phyloP scores from a whole-genome alignment of 2,888 invertebrate genomes.

The Himalopsyche tibetana region DNA sequence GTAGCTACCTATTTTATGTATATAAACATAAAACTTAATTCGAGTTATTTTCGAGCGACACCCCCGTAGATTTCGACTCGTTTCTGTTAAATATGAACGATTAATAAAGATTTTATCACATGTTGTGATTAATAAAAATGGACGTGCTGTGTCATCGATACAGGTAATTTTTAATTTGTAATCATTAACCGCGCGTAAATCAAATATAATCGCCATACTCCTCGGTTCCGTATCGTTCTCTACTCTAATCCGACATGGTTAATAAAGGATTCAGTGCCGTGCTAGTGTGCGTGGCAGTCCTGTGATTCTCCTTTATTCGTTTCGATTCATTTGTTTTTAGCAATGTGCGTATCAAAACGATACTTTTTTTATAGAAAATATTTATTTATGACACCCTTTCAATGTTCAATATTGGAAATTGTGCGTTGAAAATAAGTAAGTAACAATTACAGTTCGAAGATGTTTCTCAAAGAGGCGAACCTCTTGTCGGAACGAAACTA shows the following conservation, averaged over 20 bases:
- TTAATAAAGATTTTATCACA: conserved; percentile 48
- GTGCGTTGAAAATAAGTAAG: too few species aligned
- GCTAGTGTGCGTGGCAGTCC: not conserved
- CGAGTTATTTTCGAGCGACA: conserved; percentile 23
- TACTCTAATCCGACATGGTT: conserved; percentile 4
- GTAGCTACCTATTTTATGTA: conserved; percentile 6
- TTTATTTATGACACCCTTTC: too few species aligned
- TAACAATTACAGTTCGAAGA: too few species aligned
- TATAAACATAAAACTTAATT: conserved; percentile 1
- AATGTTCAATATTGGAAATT: too few species aligned
- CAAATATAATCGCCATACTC: conserved; percentile 29
- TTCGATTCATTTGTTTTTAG: too few species aligned
- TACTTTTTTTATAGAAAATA: too few species aligned
- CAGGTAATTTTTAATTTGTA: conserved; percentile 54
- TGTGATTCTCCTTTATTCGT: too few species aligned
- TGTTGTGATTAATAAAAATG: conserved; percentile 53
- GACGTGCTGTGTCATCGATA: conserved; percentile 43
- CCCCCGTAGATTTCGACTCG: conserved; percentile 34
- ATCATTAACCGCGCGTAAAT: conserved; percentile 57
- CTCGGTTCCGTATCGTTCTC: not conserved
- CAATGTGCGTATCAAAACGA: too few species aligned
- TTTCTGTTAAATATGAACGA: conserved; percentile 40
- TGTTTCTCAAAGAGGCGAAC: too few species aligned
- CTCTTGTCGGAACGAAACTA: too few species aligned
- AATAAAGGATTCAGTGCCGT: conserved; percentile 23